Base-by-base conservation (phyloP, 1,140 invertebrate genomes). In the Pseudoatta argentina region DNA sequence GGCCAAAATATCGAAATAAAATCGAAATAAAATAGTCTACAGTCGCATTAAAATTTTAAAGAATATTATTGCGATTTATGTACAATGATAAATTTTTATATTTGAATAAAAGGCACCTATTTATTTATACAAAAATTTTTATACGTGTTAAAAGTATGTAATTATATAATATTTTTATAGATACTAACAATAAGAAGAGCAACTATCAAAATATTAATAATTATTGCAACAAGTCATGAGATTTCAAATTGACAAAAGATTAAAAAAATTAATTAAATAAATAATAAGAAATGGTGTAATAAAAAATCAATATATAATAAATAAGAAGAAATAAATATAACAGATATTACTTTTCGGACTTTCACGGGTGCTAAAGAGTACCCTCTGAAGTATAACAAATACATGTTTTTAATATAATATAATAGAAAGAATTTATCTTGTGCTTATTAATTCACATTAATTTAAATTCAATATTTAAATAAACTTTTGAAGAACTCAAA, bases 381-480 rank as follows among this genome's bases (percentile, higher is more conserved):
- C 5, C 30, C 30, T 34, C 30, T 34, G 5, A 34, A 34, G 6
- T 34, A 39, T 39, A 8, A 39, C 34, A 39, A 39, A 39, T 39
- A 39, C 34, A 39, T n/a, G 6, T 73, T 57, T 55, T 39, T 73
- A 21, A 34, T 34, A 6, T 73, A 21, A 34, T 34, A 6, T 39
- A 57, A 72, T 3, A 1, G 3, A 10, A 57, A 21, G 7, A 57
- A 16, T 21, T 27, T 72, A 18, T 12, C 12, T 53, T 39, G 34
- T 39, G 7, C 10, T 73, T 73, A 3, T 57, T 73, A 55, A 72
- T 73, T 34, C 16, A 34, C 30, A 44, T 34, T 10, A n/a, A 55
- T 21, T 55, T 73, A 73, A 57, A n/a, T 73, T 57, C 14, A 73
- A 21, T 3, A 73, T 73, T 67, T 73, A 21, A 34, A 57, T 72